Base-by-base conservation (phyloP, 2,888 invertebrate species). In the Philereme vetulata region DNA sequence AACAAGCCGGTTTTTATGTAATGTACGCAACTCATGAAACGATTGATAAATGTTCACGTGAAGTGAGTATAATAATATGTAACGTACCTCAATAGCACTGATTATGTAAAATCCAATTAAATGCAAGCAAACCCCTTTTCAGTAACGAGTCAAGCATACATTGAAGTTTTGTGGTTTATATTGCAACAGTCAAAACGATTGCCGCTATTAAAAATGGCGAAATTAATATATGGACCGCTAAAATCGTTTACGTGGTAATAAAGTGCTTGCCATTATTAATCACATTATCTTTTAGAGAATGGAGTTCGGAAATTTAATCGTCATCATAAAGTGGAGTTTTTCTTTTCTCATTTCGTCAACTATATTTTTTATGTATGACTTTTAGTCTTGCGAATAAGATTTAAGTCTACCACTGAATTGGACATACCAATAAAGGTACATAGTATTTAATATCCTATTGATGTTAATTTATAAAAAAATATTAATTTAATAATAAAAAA, bases 171-270 rank as follows among this genome's bases (percentile, higher is more conserved):
- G 51, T 6, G 47, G 43, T 47, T 43, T 34, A 47, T 46, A 51
- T 11, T 32, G 55, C 32, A 43, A 36, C 44, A 44, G 4, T 36
- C 48, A 48, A 58, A 60, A 48, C 60, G 50, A 54, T 59, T 53
- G 45, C 46, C 35, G 4, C 48, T 51, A 51, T 60, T 55, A 51
- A 57, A 51, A 55, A 48, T 51, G 36, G 5, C 42, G 9, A 51
- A 51, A 51, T 60, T 51, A 56, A 56, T 56, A 56, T 36, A 55
- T 45, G 45, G 8, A 51, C 51, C 60, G 4, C 36, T 7, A 34
- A 51, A 56, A 60, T 48, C 56, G 48, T 60, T 60, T 60, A 51
- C 40, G 48, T 51, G 38, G 36, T 33, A 44, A 58, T 58, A 44
- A 52, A 52, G 33, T 48, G 46, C 42, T 34, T n/a, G 51, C 9